Evolutionary conservation across 1,140 invertebrate genomes (phyloP), one percentile per base, ranked within the genome.

Genomic region (Theocolax elegans): DNA sequence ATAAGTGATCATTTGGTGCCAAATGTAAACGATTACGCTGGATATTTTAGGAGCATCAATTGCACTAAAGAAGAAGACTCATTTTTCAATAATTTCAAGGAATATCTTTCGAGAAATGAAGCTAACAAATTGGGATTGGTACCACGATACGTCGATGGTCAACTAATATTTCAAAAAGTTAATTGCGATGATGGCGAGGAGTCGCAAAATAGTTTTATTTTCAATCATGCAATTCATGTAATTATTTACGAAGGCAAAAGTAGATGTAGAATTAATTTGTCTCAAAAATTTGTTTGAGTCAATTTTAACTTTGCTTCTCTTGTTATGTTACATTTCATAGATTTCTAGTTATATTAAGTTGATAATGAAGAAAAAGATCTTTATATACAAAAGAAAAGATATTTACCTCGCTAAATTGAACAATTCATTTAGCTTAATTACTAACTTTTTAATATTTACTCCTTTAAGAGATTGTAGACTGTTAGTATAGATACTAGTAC

Each of bases 201-300:
- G 8, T 9, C 13, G 2, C 23, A 46, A 10, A 64, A 53, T 23
- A 65, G 46, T 25, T 73, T 76, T 15, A 48, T 74, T 3, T 76
- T 73, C 8, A 75, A 71, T 27, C 75, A 75, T 73, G 49, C 67
- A 19, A 77, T 78, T 13, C 73, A 75, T 49, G 27, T 72, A 40
- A 76, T 79, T 19, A 70, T 78, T 59, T 78, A 76, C 21, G 46
- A 62, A 35, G 38, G 62, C 49, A 73, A 1, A 9, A 71, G 25
- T 38, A 53, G 29, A 29, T 66, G 53, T 13, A 72, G 42, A 27
- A 42, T 25, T 0, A 72, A 71, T 42, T 17, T 74, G 27, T 31
- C 29, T 2, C 19, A 48, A 6, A 42, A 76, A 67, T 73, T 74
- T 9, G 10, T n/a, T n/a, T n/a, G n/a, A n/a, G n/a, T n/a, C n/a